phyloP scores from a whole-genome alignment of 2,797 vertebrate species.

The Esox lucius region DNA sequence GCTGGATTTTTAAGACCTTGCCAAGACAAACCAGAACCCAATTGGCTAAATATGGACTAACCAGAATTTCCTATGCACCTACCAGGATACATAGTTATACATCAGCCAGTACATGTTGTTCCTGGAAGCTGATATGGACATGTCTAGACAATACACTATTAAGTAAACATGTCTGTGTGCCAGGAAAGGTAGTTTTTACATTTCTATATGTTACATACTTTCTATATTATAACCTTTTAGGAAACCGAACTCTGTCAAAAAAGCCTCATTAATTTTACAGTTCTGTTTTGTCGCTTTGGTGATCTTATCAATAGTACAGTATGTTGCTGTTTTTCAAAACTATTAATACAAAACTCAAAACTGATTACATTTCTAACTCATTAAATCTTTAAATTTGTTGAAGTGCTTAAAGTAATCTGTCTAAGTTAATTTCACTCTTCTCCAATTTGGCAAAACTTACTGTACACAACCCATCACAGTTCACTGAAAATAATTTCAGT shows the following conservation, averaged over 20 bases:
- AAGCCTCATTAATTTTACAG: no score
- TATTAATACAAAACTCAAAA: no score
- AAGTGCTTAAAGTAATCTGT: no score
- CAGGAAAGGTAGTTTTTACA: conserved; percentile 43
- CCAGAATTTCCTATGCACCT: conserved; percentile 36
- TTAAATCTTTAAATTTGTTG: no score
- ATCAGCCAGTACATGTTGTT: conserved; percentile 8
- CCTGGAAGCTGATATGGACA: conserved; percentile 35
- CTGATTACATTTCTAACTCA: no score
- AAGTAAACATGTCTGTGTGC: neutral
- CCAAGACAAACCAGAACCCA: conserved; percentile 62
- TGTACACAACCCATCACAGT: no score
- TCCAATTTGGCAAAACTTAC: no score
- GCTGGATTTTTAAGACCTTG: conserved; percentile 49
- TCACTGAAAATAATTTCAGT: no score
- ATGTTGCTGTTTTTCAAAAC: no score
- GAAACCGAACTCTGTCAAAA: conserved; percentile 11
- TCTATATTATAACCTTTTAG: conserved; percentile 49
- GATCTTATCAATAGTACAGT: no score
- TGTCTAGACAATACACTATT: conserved; percentile 31
- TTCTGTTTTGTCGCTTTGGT: no score
- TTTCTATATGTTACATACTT: conserved; percentile 58
- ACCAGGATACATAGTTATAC: conserved; percentile 1
- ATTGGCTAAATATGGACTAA: conserved; percentile 52
- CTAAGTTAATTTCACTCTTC: no score